Evolutionary conservation across 2,888 invertebrate species (phyloP), one percentile per base, ranked within the genome.

Genomic region (Lampropteryx suffumata): DNA sequence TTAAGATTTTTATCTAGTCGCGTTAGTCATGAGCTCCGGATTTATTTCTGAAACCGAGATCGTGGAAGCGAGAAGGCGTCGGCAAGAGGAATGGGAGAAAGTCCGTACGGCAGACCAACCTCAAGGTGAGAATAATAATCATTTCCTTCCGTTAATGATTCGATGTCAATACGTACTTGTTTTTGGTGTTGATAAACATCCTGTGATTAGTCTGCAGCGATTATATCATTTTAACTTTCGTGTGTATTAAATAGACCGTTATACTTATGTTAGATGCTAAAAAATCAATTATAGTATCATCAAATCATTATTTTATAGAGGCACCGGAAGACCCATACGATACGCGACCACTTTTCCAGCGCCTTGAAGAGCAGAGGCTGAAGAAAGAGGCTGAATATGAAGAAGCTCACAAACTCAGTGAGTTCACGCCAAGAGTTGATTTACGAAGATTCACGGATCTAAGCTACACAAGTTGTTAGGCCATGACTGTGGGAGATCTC

Each of bases 31-130:
- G 97, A 97, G 97, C 90, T 97, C 97, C 0, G 96, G 96, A 33
- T 99, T 99, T 89, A 95, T 98, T 61, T 93, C 97, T 1, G 98
- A 98, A 84, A 90, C 93, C 26, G 97, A 98, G 84, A 90, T 96
- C 54, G 94, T 95, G 32, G 98, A 98, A 71, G 94, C 94, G 28
- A 92, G 95, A 41, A 92, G 94, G 69, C 91, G 92, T 57, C 92
- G 98, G 1, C 99, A 99, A 80, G 97, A 97, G 78, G 98, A 99
- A 93, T 99, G 99, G 99, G 98, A 99, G 67, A 95, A 95, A 89
- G 98, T 98, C 0, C 92, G 99, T 61, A 95, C 95, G 50, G 95
- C 96, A 24, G 96, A 97, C 63, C 95, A 99, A 75, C 98, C 99
- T 7, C 61, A 94, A 88, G 97, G 98, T 98, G 90, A 76, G 35